A percentile compares a stretch with the other conserved stretches of the same genome.
Evolutionary conservation across 2,797 vertebrate genomes (phyloP).

Genomic region (Coluber constrictor): DNA sequence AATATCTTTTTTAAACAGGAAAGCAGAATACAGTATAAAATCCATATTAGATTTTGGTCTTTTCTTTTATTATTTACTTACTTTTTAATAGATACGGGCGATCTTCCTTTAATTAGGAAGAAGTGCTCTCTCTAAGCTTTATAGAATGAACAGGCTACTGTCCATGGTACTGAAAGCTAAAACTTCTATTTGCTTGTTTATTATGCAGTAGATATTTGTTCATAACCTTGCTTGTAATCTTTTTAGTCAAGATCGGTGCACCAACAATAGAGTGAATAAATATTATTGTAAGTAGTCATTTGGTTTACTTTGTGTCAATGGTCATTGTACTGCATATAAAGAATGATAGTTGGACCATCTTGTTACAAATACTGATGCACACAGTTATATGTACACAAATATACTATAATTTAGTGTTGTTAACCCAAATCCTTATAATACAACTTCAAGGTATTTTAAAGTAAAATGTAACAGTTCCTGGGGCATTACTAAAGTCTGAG

Average conservation of each 20-base stretch:
- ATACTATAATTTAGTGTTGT: constrained; percentile 20
- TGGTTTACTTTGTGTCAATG: background rate
- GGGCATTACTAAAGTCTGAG: constrained; percentile 21
- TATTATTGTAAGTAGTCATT: background rate
- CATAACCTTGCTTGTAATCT: background rate
- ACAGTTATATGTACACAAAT: background rate
- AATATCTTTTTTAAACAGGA: background rate
- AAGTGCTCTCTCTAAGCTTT: background rate
- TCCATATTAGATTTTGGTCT: background rate
- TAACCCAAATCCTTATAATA: constrained; percentile 14
- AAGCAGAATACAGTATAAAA: background rate
- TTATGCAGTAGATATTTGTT: background rate
- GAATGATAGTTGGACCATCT: background rate
- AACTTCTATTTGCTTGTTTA: background rate
- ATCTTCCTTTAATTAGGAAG: background rate
- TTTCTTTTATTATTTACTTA: background rate
- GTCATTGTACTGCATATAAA: background rate
- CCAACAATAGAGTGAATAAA: background rate
- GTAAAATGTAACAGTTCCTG: background rate
- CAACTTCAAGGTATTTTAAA: constrained; percentile 8
- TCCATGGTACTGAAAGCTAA: constrained; percentile 53
- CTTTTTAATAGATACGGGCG: background rate
- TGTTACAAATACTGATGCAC: background rate
- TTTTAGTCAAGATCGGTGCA: background rate
- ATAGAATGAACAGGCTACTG: constrained; percentile 10